Percentiles rank a stretch among this genome's conserved stretches.
Conservation (phyloP, 2,888 invertebrate genomes). For the Margaritifera margaritifera region DNA sequence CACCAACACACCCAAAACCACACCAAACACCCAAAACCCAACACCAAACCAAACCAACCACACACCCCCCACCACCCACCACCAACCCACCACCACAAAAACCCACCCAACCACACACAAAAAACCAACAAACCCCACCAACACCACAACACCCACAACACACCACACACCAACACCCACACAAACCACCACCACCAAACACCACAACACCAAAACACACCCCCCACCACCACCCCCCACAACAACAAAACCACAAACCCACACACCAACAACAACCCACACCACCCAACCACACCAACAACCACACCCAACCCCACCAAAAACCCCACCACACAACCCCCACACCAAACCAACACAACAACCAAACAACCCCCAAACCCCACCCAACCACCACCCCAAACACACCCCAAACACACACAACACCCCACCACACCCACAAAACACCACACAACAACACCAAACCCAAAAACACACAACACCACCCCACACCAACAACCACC, state of each 20-base stretch:
- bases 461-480: neutral
- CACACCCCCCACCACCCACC: neutral
- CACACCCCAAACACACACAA: neutral
- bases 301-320: neutral
- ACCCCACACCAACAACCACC: neutral
- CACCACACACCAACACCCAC: neutral
- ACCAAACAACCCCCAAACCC: neutral
- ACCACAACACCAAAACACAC: neutral
- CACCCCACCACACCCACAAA: neutral
- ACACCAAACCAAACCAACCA: neutral
- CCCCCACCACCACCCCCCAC: neutral
- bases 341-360: neutral
- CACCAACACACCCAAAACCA: neutral
- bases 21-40: neutral
- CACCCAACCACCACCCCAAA: neutral
- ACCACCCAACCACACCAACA: neutral
- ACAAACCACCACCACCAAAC: neutral
- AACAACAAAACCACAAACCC: neutral
- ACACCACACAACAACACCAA: neutral
- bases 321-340: neutral
- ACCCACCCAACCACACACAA: neutral
- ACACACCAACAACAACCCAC: neutral
- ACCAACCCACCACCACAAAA: neutral
- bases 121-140: neutral
- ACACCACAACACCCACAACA: neutral